phyloP scores from a whole-genome alignment of 2,113 vertebrate species.

The Patagioenas fasciata region DNA sequence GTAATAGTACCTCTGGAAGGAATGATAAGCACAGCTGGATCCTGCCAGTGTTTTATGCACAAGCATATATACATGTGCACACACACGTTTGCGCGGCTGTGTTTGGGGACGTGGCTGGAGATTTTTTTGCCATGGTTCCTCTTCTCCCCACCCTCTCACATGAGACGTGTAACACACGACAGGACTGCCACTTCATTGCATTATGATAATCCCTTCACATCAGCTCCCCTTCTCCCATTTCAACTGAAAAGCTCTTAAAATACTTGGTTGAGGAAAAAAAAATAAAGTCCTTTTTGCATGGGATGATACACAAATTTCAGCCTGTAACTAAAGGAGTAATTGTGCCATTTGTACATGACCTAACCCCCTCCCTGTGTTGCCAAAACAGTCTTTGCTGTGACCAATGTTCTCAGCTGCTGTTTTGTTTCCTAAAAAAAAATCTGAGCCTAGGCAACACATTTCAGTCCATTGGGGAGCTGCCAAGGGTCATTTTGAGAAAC shows the following conservation, averaged over 20 bases:
- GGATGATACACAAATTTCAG: background rate
- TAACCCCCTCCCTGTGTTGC: background rate
- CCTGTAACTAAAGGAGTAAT: conserved; percentile 1
- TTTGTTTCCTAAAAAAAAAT: conserved; percentile 46
- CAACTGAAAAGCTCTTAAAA: background rate
- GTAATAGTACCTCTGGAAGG: background rate
- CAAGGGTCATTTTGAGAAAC: background rate
- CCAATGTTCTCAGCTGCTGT: conserved; percentile 57
- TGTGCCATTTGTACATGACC: conserved; percentile 14
- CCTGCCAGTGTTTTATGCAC: background rate
- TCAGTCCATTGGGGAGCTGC: background rate
- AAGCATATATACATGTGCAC: background rate
- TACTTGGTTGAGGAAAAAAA: background rate
- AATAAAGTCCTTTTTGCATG: background rate
- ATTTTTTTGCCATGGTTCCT: background rate
- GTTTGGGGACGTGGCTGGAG: background rate
- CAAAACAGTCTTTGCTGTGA: conserved; percentile 31
- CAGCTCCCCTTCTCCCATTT: background rate
- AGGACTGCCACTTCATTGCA: background rate
- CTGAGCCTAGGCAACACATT: rapidly evolving
- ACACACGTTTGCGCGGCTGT: background rate
- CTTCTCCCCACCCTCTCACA: background rate
- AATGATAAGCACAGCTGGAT: background rate
- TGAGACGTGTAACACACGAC: background rate
- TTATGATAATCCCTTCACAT: background rate